Conservation (phyloP, 2,888 invertebrate genomes). For the Lottia gigantea region DNA sequence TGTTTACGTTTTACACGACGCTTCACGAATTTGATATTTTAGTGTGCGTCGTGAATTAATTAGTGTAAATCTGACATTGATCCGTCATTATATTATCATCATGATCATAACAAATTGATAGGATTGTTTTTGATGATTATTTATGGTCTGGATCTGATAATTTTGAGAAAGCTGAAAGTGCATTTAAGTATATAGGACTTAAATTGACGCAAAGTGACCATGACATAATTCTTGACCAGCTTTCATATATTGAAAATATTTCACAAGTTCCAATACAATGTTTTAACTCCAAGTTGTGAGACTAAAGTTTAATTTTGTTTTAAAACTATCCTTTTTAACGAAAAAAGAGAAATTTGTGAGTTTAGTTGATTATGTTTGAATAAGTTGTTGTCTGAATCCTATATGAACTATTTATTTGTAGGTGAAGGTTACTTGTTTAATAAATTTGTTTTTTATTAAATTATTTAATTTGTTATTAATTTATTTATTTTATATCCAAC, state of each 20-base stretch:
- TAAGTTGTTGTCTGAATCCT: neutral
- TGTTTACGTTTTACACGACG: too few species aligned
- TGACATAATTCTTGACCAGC: neutral
- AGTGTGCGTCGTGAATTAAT: too few species aligned
- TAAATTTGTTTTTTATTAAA: too few species aligned
- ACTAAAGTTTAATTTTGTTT: neutral
- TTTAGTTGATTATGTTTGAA: neutral
- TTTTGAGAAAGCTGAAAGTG: constrained; percentile 13
- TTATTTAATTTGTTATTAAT: too few species aligned
- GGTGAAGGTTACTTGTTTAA: too few species aligned
- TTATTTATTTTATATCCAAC: too few species aligned
- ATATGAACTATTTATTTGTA: too few species aligned
- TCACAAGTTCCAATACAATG: neutral
- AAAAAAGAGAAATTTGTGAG: neutral
- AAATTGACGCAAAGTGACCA: neutral
- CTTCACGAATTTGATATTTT: constrained; percentile 14
- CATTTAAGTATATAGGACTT: constrained; percentile 14
- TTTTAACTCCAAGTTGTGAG: neutral
- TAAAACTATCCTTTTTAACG: neutral
- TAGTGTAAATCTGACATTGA: constrained; percentile 17
- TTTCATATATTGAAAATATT: neutral
- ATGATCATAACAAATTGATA: constrained; percentile 2
- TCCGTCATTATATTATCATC: constrained; percentile 17
- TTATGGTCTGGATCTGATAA: neutral
- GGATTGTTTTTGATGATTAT: constrained; percentile 11